Conservation (phyloP, 1,140 invertebrate species). For the Arctopsyche grandis region DNA sequence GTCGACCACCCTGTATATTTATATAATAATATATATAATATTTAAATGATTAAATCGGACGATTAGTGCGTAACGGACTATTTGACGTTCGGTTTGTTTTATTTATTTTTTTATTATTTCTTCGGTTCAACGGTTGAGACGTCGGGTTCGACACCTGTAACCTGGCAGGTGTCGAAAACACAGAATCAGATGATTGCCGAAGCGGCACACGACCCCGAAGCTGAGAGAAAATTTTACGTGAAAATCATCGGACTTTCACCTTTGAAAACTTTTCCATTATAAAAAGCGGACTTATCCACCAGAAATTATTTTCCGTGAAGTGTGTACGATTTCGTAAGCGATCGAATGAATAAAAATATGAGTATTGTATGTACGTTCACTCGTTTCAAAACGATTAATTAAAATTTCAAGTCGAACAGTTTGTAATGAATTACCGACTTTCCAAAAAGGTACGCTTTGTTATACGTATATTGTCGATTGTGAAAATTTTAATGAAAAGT, state of each 20-base stretch:
- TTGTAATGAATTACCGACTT: too few relatives aligned
- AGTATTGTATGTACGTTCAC: too few relatives aligned
- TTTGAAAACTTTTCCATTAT: neutral
- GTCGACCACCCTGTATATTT: neutral
- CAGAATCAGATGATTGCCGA: conserved; percentile 1
- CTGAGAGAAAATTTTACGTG: neutral
- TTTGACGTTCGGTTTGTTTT: neutral
- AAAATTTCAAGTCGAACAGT: too few relatives aligned
- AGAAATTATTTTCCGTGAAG: too few relatives aligned
- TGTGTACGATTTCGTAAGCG: too few relatives aligned
- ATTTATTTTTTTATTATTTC: neutral
- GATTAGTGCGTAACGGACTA: neutral
- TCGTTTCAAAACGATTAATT: too few relatives aligned
- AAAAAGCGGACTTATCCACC: too few relatives aligned
- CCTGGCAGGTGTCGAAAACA: neutral
- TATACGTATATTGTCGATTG: too few relatives aligned
- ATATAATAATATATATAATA: neutral
- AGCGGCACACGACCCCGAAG: conserved; percentile 1
- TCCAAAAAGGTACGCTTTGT: too few relatives aligned
- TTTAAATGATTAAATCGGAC: neutral
- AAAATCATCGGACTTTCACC: neutral
- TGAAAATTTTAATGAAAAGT: too few relatives aligned
- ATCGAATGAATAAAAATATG: too few relatives aligned
- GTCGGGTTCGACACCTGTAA: conserved; percentile 8
- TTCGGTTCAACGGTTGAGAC: neutral